Percentiles rank a stretch among this genome's conserved stretches.
These are phyloP conservation scores for Odiellus spinosus DNA, from an alignment of 2,888 invertebrate species.

Conservation along the genomic window DNA sequence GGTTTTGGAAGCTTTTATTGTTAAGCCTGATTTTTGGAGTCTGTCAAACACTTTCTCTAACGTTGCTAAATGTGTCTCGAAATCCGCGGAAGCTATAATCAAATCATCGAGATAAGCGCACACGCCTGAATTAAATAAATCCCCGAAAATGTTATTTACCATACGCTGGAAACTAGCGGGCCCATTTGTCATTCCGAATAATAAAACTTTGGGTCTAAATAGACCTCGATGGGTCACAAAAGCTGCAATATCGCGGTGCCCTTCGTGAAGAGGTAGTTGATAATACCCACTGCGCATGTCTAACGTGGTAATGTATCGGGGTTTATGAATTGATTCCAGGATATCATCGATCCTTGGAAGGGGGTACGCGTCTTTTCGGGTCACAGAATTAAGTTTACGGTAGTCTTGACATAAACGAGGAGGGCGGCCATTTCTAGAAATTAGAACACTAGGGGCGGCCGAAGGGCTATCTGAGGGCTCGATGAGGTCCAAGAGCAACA, in stretches of 20 bases:
- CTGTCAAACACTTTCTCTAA: neutral
- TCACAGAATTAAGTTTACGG: no score
- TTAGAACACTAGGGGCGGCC: neutral
- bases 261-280: constrained; percentile 13
- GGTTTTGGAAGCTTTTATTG: neutral
- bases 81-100: neutral
- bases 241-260: constrained; percentile 13
- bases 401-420: no score
- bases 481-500: neutral
- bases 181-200: neutral
- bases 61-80: neutral
- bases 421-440: no score
- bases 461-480: neutral
- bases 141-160: neutral
- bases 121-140: neutral
- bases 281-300: constrained; percentile 16
- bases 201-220: neutral
- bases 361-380: no score
- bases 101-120: neutral
- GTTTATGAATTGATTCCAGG: neutral
- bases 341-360: no score
- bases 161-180: neutral
- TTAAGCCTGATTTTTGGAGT: neutral
- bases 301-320: constrained; percentile 7
- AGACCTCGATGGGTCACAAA: no score